These are phyloP conservation scores for Falco columbarius DNA, from an alignment of 2,797 vertebrate species.

Conservation along the genomic window DNA sequence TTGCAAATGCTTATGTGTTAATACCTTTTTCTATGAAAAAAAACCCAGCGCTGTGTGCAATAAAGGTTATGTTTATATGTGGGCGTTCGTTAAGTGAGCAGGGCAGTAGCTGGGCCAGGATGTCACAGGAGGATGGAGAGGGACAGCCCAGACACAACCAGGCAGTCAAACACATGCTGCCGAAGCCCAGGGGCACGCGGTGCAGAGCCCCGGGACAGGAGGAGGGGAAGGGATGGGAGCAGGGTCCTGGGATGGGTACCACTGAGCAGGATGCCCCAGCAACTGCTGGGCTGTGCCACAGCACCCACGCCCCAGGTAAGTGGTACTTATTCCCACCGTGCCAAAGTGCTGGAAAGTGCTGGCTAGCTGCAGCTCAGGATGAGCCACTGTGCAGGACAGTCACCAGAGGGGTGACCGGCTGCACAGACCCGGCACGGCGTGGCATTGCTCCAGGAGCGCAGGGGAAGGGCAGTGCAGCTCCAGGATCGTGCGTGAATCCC, in stretches of 20 bases:
- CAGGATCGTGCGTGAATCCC: rapidly evolving
- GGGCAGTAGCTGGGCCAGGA: background rate
- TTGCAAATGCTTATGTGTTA: constrained; percentile 99
- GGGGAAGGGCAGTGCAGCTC: background rate
- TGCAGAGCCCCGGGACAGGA: background rate
- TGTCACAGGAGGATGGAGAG: background rate
- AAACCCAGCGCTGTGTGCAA: constrained; percentile 98
- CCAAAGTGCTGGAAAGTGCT: too few species aligned
- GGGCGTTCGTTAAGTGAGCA: constrained; percentile 1
- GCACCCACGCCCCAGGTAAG: background rate
- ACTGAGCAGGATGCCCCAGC: background rate
- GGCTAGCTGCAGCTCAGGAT: too few species aligned
- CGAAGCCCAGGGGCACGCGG: background rate
- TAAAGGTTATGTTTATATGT: constrained; percentile 98
- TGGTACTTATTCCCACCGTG: rapidly evolving
- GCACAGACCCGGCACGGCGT: rapidly evolving
- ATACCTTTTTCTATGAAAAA: constrained; percentile 98
- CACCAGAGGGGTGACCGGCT: rapidly evolving
- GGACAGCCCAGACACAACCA: rapidly evolving
- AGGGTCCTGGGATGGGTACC: background rate
- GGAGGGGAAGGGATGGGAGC: background rate
- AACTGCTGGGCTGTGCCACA: background rate
- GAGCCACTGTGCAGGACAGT: rapidly evolving
- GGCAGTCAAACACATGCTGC: rapidly evolving
- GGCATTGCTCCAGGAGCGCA: background rate